phyloP scores from a whole-genome alignment of 2,113 vertebrate genomes.

The Jacana jacana region DNA sequence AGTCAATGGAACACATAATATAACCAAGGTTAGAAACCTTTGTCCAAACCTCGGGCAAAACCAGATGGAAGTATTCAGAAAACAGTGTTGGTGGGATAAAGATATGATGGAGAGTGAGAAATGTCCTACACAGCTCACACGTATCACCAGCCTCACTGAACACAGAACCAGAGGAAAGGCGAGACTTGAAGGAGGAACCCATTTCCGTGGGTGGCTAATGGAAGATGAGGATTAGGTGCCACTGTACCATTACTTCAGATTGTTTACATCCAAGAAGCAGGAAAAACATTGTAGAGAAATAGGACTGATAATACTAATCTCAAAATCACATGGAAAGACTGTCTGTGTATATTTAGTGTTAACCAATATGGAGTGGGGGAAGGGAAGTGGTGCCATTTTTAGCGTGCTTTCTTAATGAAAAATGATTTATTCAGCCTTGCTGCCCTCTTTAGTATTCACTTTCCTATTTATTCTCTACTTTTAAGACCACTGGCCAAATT shows the following conservation, averaged over 20 bases:
- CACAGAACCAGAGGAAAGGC: background rate
- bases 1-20: background rate
- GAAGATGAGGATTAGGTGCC: background rate
- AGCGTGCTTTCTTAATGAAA: background rate
- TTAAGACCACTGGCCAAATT: background rate
- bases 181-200: background rate
- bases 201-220: background rate
- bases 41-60: background rate
- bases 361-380: accelerated
- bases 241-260: background rate
- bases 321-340: background rate
- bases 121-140: background rate
- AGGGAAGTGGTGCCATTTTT: background rate
- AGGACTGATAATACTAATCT: background rate
- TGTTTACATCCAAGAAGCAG: background rate
- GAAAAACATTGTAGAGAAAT: background rate
- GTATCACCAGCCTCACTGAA: background rate
- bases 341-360: background rate
- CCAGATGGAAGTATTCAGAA: background rate
- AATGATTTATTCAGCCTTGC: background rate
- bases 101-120: background rate
- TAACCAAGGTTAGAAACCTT: background rate
- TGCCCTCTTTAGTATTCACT: background rate
- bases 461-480: background rate
- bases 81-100: background rate